Conservation (phyloP, 2,888 invertebrate species). For the Lepidonotus clava region DNA sequence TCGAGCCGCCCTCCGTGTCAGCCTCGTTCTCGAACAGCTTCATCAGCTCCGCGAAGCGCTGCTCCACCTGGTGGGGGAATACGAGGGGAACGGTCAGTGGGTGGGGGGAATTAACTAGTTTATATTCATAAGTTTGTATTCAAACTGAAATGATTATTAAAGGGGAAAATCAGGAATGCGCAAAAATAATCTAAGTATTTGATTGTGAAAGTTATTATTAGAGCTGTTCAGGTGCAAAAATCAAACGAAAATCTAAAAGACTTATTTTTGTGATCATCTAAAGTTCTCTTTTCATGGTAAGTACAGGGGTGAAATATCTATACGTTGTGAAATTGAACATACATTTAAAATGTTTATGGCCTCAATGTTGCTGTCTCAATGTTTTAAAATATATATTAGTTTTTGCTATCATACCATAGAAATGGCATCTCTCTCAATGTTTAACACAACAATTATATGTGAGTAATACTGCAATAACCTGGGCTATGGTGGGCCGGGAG, state of each 20-base stretch:
- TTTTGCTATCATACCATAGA: background rate
- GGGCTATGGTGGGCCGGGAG: background rate
- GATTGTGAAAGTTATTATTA: background rate
- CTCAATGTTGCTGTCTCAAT: background rate
- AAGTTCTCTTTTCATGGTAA: no score
- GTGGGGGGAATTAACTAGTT: background rate
- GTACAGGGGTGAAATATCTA: background rate
- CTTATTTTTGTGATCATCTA: no score
- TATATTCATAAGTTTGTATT: background rate
- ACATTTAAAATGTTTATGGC: background rate
- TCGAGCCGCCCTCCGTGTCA: background rate
- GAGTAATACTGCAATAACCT: background rate
- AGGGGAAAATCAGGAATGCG: background rate
- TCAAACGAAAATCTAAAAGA: no score
- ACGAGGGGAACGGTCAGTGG: background rate
- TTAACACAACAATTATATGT: background rate
- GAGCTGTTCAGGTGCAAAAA: no score
- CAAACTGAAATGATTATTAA: background rate
- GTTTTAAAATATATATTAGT: background rate
- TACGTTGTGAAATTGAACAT: background rate
- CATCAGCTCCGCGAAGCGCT: slow-evolving; percentile 45
- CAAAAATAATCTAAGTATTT: background rate
- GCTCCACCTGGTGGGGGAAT: slow-evolving; percentile 24
- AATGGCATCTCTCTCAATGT: background rate
- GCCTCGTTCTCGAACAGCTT: slow-evolving; percentile 41